Percentiles rank a stretch among this genome's conserved stretches.
Conservation (phyloP, 2,113 vertebrate genomes). For the Xenopus tropicalis region DNA sequence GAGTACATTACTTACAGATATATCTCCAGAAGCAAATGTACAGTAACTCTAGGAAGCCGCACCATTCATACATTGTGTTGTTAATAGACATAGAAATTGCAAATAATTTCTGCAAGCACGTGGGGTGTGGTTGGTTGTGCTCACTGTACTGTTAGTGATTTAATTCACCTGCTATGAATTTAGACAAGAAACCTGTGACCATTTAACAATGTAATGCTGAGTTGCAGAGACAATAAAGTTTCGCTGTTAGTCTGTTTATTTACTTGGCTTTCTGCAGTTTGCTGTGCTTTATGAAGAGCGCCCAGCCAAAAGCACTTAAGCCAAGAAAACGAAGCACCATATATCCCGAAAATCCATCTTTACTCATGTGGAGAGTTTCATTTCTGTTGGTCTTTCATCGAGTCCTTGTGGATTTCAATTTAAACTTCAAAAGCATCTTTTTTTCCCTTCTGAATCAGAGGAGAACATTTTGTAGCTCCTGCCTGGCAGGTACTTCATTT, state of each 20-base stretch:
- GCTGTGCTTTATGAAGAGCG: neutral
- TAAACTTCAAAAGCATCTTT: slow-evolving; percentile 10
- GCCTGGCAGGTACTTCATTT: no score
- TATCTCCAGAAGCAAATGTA: no score
- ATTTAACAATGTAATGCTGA: neutral
- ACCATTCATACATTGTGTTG: no score
- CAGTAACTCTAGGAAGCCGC: no score
- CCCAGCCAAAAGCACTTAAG: neutral
- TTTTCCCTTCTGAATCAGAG: neutral
- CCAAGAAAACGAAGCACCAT: slow-evolving; percentile 16
- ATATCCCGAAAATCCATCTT: slow-evolving; percentile 20
- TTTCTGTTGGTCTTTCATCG: slow-evolving; percentile 20
- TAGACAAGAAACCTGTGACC: neutral
- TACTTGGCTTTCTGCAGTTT: neutral
- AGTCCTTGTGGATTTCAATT: neutral
- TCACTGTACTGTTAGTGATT: no score
- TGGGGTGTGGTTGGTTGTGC: no score
- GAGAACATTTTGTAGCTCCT: neutral
- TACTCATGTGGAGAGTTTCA: neutral
- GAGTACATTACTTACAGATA: no score
- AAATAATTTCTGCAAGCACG: no score
- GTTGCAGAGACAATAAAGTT: neutral
- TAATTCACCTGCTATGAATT: neutral
- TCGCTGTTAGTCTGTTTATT: neutral
- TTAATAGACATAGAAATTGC: no score